A percentile compares a stretch with the other conserved stretches of the same genome.
These are phyloP conservation scores for Oncorhynchus nerka DNA, from an alignment of 2,113 vertebrate species.

Conservation along the genomic window DNA sequence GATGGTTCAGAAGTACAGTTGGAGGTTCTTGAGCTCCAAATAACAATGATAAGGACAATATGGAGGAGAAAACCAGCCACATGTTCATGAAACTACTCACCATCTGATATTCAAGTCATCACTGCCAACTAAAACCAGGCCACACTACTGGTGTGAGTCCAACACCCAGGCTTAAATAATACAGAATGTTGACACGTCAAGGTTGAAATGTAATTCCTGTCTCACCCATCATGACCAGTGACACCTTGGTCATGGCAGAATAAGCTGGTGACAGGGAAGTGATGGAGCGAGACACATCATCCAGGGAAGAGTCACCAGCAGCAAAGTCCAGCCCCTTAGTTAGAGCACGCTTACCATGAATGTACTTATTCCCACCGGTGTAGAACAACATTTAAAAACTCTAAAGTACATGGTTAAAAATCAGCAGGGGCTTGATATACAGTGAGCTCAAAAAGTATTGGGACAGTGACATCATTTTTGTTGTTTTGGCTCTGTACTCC, in stretches of 20 bases:
- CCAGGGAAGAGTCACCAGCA: slow-evolving; percentile 75
- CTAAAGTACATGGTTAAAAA: too few relatives aligned
- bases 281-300: slow-evolving; percentile 84
- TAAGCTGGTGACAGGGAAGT: slow-evolving; percentile 70
- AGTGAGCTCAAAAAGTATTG: too few relatives aligned
- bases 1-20: too few relatives aligned
- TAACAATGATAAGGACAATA: too few relatives aligned
- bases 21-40: too few relatives aligned
- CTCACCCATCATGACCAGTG: slow-evolving; percentile 83
- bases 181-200: slow-evolving; percentile 1
- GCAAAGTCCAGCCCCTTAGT: slow-evolving; percentile 77
- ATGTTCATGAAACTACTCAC: not conserved
- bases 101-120: not conserved
- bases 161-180: slow-evolving; percentile 14
- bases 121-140: too few relatives aligned
- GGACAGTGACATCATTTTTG: too few relatives aligned
- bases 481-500: too few relatives aligned
- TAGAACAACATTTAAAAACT: slow-evolving; percentile 69
- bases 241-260: slow-evolving; percentile 76
- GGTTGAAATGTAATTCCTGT: not conserved
- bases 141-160: not conserved
- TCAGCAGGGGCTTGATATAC: too few relatives aligned
- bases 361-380: slow-evolving; percentile 72
- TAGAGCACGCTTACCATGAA: slow-evolving; percentile 62
- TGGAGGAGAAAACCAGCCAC: too few relatives aligned